Evolutionary conservation across 2,888 invertebrate species (phyloP).

Genomic region (Meiosimyza platycephala): DNA sequence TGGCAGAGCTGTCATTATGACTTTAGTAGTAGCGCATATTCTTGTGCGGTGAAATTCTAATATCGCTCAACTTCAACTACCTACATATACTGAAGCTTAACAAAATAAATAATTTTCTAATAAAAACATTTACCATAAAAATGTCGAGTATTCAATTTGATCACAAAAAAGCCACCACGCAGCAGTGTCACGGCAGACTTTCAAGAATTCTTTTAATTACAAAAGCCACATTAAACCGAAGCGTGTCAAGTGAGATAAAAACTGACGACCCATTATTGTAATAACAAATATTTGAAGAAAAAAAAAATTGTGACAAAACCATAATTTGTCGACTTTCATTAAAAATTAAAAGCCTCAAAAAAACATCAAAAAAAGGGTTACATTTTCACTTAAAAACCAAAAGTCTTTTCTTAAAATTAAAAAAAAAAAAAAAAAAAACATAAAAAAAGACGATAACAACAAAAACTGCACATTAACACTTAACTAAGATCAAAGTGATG

Average conservation of each 20-base stretch:
- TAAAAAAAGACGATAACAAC: background rate
- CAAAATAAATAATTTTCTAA: no score
- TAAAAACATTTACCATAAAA: no score
- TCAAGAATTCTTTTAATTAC: constrained; percentile 2
- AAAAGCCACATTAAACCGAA: background rate
- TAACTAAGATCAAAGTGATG: constrained; percentile 29
- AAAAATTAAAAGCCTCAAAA: constrained; percentile 11
- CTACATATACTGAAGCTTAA: no score
- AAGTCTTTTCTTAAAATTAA: background rate
- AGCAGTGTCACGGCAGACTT: no score
- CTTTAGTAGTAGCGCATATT: no score
- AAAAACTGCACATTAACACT: constrained; percentile 1
- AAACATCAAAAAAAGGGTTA: background rate
- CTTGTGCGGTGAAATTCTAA: no score
- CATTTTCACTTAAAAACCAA: background rate
- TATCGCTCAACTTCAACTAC: no score
- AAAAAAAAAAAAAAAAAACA: background rate
- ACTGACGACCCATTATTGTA: background rate
- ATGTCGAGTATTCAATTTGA: no score
- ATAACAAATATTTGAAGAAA: background rate
- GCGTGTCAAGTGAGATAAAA: constrained; percentile 3
- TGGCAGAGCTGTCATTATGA: no score
- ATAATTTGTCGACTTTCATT: constrained; percentile 19
- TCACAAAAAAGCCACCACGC: no score
- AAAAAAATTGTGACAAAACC: constrained; percentile 15